phyloP scores from a whole-genome alignment of 2,113 vertebrate genomes.

The Menidia beryllina region DNA sequence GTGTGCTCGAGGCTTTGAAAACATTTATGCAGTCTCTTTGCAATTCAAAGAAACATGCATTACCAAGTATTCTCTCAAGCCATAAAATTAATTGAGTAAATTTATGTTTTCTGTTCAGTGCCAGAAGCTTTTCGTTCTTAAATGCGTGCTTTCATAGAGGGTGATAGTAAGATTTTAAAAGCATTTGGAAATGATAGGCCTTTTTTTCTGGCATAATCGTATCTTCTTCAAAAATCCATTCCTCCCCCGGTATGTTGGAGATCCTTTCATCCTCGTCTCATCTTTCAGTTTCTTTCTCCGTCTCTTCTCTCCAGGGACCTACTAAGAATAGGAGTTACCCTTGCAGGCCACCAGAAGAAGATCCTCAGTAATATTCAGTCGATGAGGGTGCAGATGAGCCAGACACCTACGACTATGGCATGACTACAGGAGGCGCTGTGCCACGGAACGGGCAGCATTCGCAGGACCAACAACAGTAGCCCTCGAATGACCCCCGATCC shows the following conservation, averaged over 20 bases:
- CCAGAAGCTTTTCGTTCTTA: slow-evolving; percentile 23
- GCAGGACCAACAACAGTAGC: slow-evolving; percentile 65
- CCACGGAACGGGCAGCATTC: slow-evolving; percentile 81
- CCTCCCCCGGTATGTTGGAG: slow-evolving; percentile 28
- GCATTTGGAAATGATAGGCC: slow-evolving; percentile 4
- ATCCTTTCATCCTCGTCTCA: slow-evolving; percentile 36
- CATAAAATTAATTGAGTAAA: slow-evolving; percentile 43
- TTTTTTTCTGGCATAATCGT: slow-evolving; percentile 6
- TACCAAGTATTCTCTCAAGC: slow-evolving; percentile 37
- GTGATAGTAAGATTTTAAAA: slow-evolving; percentile 16
- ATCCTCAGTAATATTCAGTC: slow-evolving; percentile 96
- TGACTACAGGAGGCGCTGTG: slow-evolving; percentile 87
- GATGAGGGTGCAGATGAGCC: slow-evolving; percentile 96
- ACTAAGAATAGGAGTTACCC: slow-evolving; percentile 97
- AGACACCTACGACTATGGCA: slow-evolving; percentile 92
- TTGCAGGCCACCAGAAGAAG: slow-evolving; percentile 99
- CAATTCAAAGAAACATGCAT: slow-evolving; percentile 58
- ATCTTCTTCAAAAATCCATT: slow-evolving; percentile 21
- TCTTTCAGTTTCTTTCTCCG: slow-evolving; percentile 37
- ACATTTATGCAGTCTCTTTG: slow-evolving; percentile 49
- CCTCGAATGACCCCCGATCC: slow-evolving; percentile 78
- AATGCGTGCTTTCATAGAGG: slow-evolving; percentile 27
- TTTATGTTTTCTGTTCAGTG: slow-evolving; percentile 39
- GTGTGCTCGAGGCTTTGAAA: slow-evolving; percentile 38
- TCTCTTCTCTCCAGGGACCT: slow-evolving; percentile 87